Evolutionary conservation across 2,888 invertebrate genomes (phyloP), one percentile per base, ranked within the genome.

Genomic region (Ethmia dodecea): DNA sequence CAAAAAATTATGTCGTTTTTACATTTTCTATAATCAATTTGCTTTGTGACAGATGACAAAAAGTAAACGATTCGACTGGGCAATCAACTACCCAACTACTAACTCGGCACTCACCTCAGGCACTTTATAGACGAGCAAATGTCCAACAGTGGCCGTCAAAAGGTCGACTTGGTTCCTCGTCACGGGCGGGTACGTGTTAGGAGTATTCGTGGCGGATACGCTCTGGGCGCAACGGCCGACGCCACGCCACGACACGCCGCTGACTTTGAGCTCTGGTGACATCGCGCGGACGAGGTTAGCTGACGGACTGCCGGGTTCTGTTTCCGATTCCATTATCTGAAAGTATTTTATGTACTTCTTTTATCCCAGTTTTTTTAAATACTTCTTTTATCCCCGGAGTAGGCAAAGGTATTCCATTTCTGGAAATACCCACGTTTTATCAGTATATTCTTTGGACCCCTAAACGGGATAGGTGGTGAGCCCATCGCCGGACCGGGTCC

Each of bases 111-210:
- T 79, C 66, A 92, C 93, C 68, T 92, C 90, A 6, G 95, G 95
- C 45, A 97, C 95, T 72, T 90, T 91, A 62, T 90, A 94, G 3
- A 94, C 89, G 22, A 95, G 89, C 52, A 97, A 83, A 56, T 93
- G 92, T 13, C 97, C 97, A 10, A 92, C 92, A 2, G 92, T 92
- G 27, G 95, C 95, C 42, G 93, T 92, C 36, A 97, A 89, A 41
- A 91, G 91, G 80, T 95, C 94, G 14, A 97, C 93, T 60, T 93
- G 94, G 80, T 95, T 96, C 42, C 95, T 87, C 2, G 94, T 89
- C 54, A 92, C 88, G 2, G 97, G 96, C 36, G 92, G 89, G 60
- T 89, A 90, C 47, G 95, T 94, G 55, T 88, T 87, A 22, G 89
- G 87, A 3, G 89, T 81, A 75, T 73, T 16, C 72, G 69, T 43